Base-by-base conservation (phyloP, 2,113 vertebrate species). In the Chionis minor region DNA sequence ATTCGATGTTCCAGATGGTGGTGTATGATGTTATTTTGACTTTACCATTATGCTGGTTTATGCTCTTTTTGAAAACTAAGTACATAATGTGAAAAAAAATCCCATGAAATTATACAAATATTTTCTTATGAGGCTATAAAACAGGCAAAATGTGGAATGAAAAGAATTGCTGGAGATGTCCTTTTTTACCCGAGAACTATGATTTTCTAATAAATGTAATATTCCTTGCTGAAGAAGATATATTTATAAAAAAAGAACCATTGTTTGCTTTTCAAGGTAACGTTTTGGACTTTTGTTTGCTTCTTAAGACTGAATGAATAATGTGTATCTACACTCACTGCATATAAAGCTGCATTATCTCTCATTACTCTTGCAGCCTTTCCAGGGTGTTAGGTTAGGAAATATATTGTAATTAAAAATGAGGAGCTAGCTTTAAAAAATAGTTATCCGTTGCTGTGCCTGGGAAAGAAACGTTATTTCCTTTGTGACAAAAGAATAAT, bases 401-500 rank as follows among this genome's bases (percentile, higher is more conserved):
- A 93, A 90, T 91, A 91, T n/a, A 93, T 82, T 86, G 69, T 97
- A 94, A 97, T 97, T 97, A 97, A 96, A 96, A 96, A 70, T 0
- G 10, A 96, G 80, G 66, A 94, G 71, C 67, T 71, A 88, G 81
- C 93, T 77, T 96, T 95, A 95, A 96, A 93, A 94, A 96, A 66
- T 69, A 87, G 89, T 94, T 96, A 91, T 96, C 84, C 7, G 1
- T 90, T 75, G 69, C 81, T 65, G 40, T 90, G 83, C 75, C 81
- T 86, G 45, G 63, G 72, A 97, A 95, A 91, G 80, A 96, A 97
- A 90, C 26, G 10, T 94, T 96, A 96, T 94, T 96, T 96, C 88
- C 86, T 97, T 86, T 96, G 94, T 97, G 94, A 94, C 84, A 96
- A 94, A 94, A 96, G 96, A 94, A 95, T 96, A 97, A 97, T 96